Evolutionary conservation across 2,797 vertebrate genomes (phyloP).

Genomic region (Neostethus bicornis): DNA sequence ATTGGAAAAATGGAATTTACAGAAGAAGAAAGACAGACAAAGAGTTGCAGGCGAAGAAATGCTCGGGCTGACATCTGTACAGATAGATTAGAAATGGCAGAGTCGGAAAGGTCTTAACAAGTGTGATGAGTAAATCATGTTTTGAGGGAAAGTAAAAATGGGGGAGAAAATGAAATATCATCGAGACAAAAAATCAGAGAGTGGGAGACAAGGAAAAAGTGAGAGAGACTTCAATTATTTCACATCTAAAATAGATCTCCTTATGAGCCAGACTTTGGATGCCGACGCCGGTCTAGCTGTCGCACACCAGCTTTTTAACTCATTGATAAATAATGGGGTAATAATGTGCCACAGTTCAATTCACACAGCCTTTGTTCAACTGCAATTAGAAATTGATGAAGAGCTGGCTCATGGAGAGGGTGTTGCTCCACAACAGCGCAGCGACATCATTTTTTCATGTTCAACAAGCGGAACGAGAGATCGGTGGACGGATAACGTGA

Average conservation of each 20-base stretch:
- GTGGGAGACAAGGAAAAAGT: slow-evolving; percentile 14
- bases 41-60: slow-evolving; percentile 21
- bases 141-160: slow-evolving; percentile 8
- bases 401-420: slow-evolving; percentile 21
- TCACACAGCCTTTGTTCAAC: slow-evolving; percentile 38
- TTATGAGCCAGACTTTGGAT: slow-evolving; percentile 27
- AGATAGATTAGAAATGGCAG: slow-evolving; percentile 22
- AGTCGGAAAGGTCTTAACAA: slow-evolving; percentile 31
- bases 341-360: slow-evolving; percentile 62
- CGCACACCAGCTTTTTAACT: slow-evolving; percentile 40
- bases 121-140: slow-evolving; percentile 31
- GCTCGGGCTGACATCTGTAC: slow-evolving; percentile 34
- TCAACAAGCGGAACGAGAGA: slow-evolving; percentile 8
- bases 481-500: slow-evolving; percentile 1
- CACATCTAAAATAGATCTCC: slow-evolving; percentile 18
- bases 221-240: slow-evolving; percentile 16
- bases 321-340: slow-evolving; percentile 66
- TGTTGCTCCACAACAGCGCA: slow-evolving; percentile 2
- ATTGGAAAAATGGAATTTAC: slow-evolving; percentile 47
- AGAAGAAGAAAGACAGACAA: slow-evolving; percentile 23
- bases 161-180: slow-evolving; percentile 23
- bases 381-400: slow-evolving; percentile 56
- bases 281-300: slow-evolving; percentile 36
- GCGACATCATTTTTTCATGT: slow-evolving; percentile 22
- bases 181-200: slow-evolving; percentile 9